phyloP scores from a whole-genome alignment of 2,888 invertebrate genomes.

The Masnerella sp. region DNA sequence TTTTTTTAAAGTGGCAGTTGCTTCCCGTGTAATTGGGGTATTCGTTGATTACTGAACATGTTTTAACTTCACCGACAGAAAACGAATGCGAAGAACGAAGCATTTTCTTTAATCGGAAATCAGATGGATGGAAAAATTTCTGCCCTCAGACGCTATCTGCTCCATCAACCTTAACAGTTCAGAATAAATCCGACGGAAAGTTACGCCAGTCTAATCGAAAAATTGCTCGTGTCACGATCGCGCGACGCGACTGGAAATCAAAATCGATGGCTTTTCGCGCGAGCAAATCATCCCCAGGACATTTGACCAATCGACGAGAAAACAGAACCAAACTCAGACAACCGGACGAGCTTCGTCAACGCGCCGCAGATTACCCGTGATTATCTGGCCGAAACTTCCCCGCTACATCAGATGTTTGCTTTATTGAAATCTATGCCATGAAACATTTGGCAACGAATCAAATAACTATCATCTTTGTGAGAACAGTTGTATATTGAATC shows the following conservation, averaged over 20 bases:
- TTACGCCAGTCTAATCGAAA: conserved; percentile 63
- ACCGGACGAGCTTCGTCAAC: conserved; percentile 20
- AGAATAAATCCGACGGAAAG: conserved; percentile 58
- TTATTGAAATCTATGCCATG: conserved; percentile 32
- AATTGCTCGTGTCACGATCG: conserved; percentile 62
- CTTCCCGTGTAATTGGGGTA: conserved; percentile 55
- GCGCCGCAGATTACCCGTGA: conserved; percentile 47
- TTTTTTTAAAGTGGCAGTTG: conserved; percentile 17
- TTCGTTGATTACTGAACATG: conserved; percentile 50
- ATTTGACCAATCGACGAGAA: conserved; percentile 48
- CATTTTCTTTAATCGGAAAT: conserved; percentile 54
- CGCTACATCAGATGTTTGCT: not conserved
- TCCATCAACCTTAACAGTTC: conserved; percentile 55
- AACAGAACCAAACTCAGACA: conserved; percentile 30
- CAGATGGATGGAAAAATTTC: conserved; percentile 55
- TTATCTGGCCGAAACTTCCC: conserved; percentile 36
- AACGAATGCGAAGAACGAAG: conserved; percentile 10
- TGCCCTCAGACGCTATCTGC: conserved; percentile 32
- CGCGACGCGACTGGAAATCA: conserved; percentile 63
- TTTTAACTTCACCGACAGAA: conserved; percentile 44
- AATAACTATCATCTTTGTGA: conserved; percentile 21
- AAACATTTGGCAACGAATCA: conserved; percentile 16
- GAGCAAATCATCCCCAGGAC: conserved; percentile 38
- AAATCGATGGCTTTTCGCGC: conserved; percentile 61
- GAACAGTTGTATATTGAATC: no score